Base-by-base conservation (phyloP, 2,888 invertebrate genomes). In the Hypomecis punctinalis region DNA sequence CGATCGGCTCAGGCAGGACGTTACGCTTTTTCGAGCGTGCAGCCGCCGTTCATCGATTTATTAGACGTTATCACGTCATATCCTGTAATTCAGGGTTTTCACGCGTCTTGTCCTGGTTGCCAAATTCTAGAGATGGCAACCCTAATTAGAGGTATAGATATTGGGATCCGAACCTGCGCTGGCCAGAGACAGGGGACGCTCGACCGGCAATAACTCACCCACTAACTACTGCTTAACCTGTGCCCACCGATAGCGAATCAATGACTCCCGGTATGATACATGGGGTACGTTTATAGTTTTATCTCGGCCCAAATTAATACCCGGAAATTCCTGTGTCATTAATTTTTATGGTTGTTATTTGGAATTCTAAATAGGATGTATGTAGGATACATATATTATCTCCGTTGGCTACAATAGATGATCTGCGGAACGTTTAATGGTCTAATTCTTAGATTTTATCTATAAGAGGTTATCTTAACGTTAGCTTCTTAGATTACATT, bases 201-300 rank as follows among this genome's bases (percentile, higher is more conserved):
- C 83, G 87, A 79, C 84, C 80, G 77, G 79, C 85, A 77, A 87
- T 92, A 92, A 92, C 87, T 93, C 91, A 93, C 85, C 79, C 5
- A 23, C 23, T 47, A 36, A 45, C 55, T 55, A 6, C 11, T 11
- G 11, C 11, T 10, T 46, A 55, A 37, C 42, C 56, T 56, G 40
- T 47, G 37, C 80, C 83, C 84, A 82, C 86, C 83, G 89, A 89
- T 91, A 91, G 86, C 82, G 86, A 92, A 91, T 93, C 93, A 91
- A 90, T 93, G 93, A 91, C 92, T 88, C 85, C 86, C 77, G 79
- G 84, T 86, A 90, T 93, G 93, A 93, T 92, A 91, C 90, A 92
- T 91, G 84, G 88, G 81, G 85, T 87, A 87, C 82, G 83, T 90
- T 91, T 91, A 92, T 92, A 92, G 92, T 90, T 91, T 90, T 83